Conservation (phyloP, 2,797 vertebrate genomes). For the Lutjanus argentimaculatus region DNA sequence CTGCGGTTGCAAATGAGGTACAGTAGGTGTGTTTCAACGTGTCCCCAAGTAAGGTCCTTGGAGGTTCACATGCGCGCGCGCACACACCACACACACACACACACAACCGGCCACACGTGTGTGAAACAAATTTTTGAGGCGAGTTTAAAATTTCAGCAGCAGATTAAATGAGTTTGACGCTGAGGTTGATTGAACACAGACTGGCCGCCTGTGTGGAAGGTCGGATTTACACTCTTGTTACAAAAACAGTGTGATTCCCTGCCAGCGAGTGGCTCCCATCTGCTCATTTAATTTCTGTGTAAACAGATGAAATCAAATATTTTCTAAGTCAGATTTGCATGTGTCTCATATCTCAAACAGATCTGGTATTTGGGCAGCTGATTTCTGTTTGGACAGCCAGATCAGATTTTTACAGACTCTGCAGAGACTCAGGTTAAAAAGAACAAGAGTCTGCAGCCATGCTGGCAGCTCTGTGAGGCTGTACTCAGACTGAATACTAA, state of each 20-base stretch:
- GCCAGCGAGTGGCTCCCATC: neutral
- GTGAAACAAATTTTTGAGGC: neutral
- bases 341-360: conserved; percentile 18
- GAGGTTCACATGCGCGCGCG: too few species aligned
- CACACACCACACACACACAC: too few species aligned
- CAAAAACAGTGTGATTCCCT: conserved; percentile 6
- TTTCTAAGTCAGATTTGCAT: conserved; percentile 20
- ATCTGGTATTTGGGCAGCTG: conserved; percentile 38
- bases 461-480: neutral
- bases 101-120: too few species aligned
- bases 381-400: conserved; percentile 36
- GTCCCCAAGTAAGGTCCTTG: neutral
- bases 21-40: neutral
- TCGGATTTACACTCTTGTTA: conserved; percentile 6
- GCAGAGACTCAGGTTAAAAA: neutral
- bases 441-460: neutral
- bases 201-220: neutral
- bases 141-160: conserved; percentile 18
- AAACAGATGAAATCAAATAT: conserved; percentile 36
- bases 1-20: neutral
- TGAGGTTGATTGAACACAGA: neutral
- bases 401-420: conserved; percentile 5
- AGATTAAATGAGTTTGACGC: conserved; percentile 3
- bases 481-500: neutral
- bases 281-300: conserved; percentile 25